These are phyloP conservation scores for Himalopsyche phryganea DNA, from an alignment of 1,140 invertebrate species.

Conservation along the genomic window DNA sequence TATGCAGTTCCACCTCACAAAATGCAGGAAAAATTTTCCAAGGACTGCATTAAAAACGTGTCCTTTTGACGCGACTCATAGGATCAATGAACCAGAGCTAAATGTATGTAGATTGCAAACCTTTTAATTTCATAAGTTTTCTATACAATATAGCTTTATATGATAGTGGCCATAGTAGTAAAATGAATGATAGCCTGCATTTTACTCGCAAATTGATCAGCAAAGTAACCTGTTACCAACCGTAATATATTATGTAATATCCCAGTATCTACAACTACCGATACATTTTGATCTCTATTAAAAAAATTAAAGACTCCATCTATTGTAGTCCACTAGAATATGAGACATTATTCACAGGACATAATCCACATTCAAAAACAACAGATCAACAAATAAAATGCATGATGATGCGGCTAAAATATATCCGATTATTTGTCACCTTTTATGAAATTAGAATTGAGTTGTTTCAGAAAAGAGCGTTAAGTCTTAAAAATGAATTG, in stretches of 20 bases:
- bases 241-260: background rate
- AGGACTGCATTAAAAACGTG: constrained; percentile 36
- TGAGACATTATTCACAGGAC: too few relatives aligned
- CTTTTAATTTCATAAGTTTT: background rate
- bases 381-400: too few relatives aligned
- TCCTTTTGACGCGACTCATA: constrained; percentile 43
- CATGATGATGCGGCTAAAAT: too few relatives aligned
- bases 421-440: too few relatives aligned
- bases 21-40: constrained; percentile 40
- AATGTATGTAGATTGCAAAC: constrained; percentile 39
- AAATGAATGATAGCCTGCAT: background rate
- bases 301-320: too few relatives aligned
- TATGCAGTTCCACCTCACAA: constrained; percentile 44
- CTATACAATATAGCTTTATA: background rate
- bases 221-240: background rate
- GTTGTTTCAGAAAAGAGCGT: too few relatives aligned
- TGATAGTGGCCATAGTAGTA: background rate
- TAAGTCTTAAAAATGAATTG: too few relatives aligned
- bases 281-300: too few relatives aligned
- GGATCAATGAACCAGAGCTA: constrained; percentile 39
- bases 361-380: too few relatives aligned
- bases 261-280: too few relatives aligned
- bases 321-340: too few relatives aligned
- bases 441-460: too few relatives aligned
- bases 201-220: background rate